Percentiles rank a stretch among this genome's conserved stretches.
These are phyloP conservation scores for Bacillus rossius DNA, from an alignment of 1,140 invertebrate genomes.

Conservation along the genomic window DNA sequence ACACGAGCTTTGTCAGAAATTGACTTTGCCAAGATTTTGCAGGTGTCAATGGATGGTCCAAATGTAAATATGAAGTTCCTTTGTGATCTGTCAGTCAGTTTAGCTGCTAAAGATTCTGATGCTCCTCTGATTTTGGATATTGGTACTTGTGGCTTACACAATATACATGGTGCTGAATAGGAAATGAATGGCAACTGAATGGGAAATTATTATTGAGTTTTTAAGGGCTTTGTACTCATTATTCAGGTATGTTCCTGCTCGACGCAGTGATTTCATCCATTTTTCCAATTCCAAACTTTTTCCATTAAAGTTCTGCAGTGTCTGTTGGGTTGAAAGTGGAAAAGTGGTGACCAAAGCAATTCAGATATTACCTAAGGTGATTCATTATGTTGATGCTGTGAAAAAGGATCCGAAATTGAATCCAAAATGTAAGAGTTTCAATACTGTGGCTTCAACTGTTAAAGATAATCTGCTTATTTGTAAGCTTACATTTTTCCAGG, in stretches of 20 bases:
- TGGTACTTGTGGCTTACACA: slow-evolving; percentile 23
- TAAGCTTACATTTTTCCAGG: no score
- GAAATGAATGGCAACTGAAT: slow-evolving; percentile 13
- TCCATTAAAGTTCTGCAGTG: background rate
- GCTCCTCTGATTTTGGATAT: slow-evolving; percentile 16
- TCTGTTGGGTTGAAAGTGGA: slow-evolving; percentile 16
- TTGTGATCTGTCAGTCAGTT: no score
- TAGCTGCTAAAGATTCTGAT: no score
- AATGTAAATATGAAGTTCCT: slow-evolving; percentile 21
- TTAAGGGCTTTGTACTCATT: slow-evolving; percentile 12
- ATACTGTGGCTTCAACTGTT: no score
- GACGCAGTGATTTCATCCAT: slow-evolving; percentile 10
- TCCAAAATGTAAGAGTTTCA: no score
- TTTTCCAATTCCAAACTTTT: slow-evolving; percentile 10
- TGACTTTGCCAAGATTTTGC: slow-evolving; percentile 9
- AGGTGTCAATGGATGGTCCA: slow-evolving; percentile 15
- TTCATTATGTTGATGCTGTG: no score
- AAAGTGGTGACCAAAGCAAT: slow-evolving; percentile 6
- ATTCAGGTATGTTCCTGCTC: slow-evolving; percentile 16
- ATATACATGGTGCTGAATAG: slow-evolving; percentile 19
- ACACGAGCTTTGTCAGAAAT: slow-evolving; percentile 2
- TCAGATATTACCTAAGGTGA: background rate
- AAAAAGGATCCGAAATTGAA: no score
- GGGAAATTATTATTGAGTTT: slow-evolving; percentile 8
- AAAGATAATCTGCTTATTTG: no score